These are phyloP conservation scores for Epistrophe grossulariae DNA, from an alignment of 2,888 invertebrate genomes.

Conservation along the genomic window DNA sequence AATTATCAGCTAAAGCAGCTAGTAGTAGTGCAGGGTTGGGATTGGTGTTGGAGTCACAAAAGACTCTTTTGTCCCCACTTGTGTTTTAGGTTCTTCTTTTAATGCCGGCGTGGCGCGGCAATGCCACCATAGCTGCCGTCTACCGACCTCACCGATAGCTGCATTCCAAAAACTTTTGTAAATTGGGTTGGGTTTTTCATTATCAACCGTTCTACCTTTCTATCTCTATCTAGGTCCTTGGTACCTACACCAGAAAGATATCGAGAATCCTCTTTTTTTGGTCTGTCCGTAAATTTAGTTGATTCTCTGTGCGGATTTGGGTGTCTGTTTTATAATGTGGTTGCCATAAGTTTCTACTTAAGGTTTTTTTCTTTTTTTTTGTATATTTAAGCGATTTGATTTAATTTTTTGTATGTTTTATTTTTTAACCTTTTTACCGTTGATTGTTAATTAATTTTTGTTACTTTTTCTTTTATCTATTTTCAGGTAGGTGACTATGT, in stretches of 20 bases:
- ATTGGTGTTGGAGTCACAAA: not conserved
- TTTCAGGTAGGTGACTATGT: constrained; percentile 84
- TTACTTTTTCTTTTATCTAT: constrained; percentile 76
- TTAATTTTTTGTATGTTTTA: constrained; percentile 8
- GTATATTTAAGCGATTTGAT: constrained; percentile 24
- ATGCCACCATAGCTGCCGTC: not conserved
- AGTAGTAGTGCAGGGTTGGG: not conserved
- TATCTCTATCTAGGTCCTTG: not conserved
- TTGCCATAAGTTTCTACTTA: constrained; percentile 50
- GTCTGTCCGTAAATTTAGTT: not conserved
- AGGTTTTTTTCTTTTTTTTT: constrained; percentile 19
- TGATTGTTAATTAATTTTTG: constrained; percentile 48
- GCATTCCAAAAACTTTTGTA: constrained; percentile 43
- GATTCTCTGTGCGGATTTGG: not conserved
- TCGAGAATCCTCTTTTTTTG: not conserved
- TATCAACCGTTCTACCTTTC: not conserved
- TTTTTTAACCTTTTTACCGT: constrained; percentile 10
- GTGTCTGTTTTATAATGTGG: constrained; percentile 35
- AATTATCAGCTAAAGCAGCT: constrained; percentile 57
- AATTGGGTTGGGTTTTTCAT: constrained; percentile 29
- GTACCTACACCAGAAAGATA: constrained; percentile 32
- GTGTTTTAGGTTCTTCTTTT: constrained; percentile 12
- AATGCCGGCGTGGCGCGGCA: no score
- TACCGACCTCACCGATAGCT: not conserved
- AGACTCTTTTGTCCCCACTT: constrained; percentile 36